Conservation (phyloP, 2,113 vertebrate species). For the Paramisgurnus dabryanus region DNA sequence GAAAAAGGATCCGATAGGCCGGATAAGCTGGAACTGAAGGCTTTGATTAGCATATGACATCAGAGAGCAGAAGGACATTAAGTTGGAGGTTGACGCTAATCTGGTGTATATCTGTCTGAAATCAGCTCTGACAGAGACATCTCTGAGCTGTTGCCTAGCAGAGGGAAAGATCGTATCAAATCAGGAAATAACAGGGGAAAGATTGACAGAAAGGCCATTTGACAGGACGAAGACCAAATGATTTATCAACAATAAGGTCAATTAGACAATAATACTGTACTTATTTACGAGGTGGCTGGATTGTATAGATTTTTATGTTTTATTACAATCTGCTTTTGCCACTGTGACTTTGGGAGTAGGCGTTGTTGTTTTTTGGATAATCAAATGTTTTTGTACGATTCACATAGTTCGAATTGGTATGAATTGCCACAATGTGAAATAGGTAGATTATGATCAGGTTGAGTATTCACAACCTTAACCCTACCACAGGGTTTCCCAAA, state of each 20-base stretch:
- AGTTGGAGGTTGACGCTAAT: background rate
- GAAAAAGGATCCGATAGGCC: slow-evolving; percentile 34
- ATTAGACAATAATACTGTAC: background rate
- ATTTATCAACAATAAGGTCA: background rate
- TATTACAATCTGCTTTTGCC: no score
- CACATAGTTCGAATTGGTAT: no score
- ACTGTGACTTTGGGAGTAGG: no score
- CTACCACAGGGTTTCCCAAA: no score
- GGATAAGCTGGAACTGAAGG: slow-evolving; percentile 5
- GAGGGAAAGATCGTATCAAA: slow-evolving; percentile 6
- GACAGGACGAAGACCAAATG: background rate
- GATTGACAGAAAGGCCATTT: slow-evolving; percentile 8
- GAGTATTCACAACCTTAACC: no score
- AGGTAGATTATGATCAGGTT: no score
- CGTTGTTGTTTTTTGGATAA: no score
- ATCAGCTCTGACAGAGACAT: slow-evolving; percentile 6
- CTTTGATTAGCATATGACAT: slow-evolving; percentile 50
- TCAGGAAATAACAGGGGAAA: slow-evolving; percentile 14
- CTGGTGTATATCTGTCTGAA: slow-evolving; percentile 30
- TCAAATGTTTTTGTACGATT: no score
- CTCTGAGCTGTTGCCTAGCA: background rate
- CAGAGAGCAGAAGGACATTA: slow-evolving; percentile 26
- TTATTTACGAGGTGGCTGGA: no score
- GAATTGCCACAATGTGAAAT: no score
- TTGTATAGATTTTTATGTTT: no score